Percentiles rank a stretch among this genome's conserved stretches.
Evolutionary conservation across 1,140 invertebrate species (phyloP).

Genomic region (Gerris buenoi): DNA sequence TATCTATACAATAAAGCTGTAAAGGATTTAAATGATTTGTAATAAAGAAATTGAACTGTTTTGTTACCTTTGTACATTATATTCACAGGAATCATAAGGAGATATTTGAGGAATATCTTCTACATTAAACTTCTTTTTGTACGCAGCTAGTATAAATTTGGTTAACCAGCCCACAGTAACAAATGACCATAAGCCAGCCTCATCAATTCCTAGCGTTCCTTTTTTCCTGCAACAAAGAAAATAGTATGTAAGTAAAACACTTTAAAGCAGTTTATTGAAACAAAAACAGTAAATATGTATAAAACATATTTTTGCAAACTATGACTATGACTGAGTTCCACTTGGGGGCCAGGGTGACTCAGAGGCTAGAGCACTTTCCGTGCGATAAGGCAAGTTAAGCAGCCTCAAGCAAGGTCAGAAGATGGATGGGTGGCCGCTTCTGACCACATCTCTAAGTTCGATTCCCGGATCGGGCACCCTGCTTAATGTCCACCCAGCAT

Average conservation of each 20-base stretch:
- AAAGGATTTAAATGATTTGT: no score
- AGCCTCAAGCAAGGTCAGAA: no score
- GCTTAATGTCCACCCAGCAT: no score
- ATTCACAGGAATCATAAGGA: constrained; percentile 35
- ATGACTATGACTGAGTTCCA: no score
- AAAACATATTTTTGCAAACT: no score
- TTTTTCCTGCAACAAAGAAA: constrained; percentile 19
- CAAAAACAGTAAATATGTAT: background rate
- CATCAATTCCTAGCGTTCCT: constrained; percentile 32
- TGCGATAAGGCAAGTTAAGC: no score
- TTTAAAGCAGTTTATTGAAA: background rate
- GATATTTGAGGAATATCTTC: constrained; percentile 36
- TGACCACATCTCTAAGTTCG: no score
- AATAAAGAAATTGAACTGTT: constrained; percentile 5
- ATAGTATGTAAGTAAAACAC: background rate
- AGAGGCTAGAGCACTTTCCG: no score
- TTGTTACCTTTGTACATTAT: constrained; percentile 32
- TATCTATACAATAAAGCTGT: no score
- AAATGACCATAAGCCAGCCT: constrained; percentile 37
- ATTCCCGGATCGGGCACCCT: no score
- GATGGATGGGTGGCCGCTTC: no score
- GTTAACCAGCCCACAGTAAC: constrained; percentile 43
- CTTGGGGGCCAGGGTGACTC: no score
- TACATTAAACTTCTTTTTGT: constrained; percentile 32
- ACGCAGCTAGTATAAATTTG: constrained; percentile 38